A percentile compares a stretch with the other conserved stretches of the same genome.
These are phyloP conservation scores for Ceratina japonica DNA, from an alignment of 1,140 invertebrate species.

Conservation along the genomic window DNA sequence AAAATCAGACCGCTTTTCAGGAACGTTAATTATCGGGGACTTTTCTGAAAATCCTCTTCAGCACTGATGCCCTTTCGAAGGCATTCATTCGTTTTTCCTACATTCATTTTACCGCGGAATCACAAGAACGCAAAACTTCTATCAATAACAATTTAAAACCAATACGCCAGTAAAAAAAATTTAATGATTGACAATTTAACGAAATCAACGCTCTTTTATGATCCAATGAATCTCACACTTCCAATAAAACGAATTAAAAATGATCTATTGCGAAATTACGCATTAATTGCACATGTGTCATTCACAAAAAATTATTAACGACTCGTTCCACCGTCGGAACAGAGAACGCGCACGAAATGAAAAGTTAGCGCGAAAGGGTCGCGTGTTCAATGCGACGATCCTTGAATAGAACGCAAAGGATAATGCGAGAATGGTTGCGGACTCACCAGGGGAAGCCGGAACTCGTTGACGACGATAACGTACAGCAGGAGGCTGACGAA, in stretches of 20 bases:
- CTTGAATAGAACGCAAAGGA: too few relatives aligned
- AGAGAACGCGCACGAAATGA: neutral
- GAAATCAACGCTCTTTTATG: too few relatives aligned
- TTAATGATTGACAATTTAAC: too few relatives aligned
- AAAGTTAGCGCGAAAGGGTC: neutral
- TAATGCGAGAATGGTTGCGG: too few relatives aligned
- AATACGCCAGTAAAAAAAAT: too few relatives aligned
- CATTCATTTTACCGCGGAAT: neutral
- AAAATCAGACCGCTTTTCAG: slow-evolving; percentile 20
- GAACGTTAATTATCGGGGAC: neutral
- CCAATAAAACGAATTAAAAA: too few relatives aligned
- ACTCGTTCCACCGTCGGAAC: neutral
- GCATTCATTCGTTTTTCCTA: neutral
- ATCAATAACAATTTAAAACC: too few relatives aligned
- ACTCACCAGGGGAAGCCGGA: slow-evolving; percentile 64
- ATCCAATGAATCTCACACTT: too few relatives aligned
- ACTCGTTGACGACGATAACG: slow-evolving; percentile 58
- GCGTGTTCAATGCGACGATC: neutral
- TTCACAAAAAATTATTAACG: too few relatives aligned
- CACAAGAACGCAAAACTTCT: too few relatives aligned
- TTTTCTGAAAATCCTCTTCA: slow-evolving; percentile 32
- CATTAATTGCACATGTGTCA: too few relatives aligned
- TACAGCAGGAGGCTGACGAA: slow-evolving; percentile 63
- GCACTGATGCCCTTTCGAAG: neutral
- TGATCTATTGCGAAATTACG: too few relatives aligned